Evolutionary conservation across 2,113 vertebrate genomes (phyloP).

Genomic region (Microcebus jonahi): DNA sequence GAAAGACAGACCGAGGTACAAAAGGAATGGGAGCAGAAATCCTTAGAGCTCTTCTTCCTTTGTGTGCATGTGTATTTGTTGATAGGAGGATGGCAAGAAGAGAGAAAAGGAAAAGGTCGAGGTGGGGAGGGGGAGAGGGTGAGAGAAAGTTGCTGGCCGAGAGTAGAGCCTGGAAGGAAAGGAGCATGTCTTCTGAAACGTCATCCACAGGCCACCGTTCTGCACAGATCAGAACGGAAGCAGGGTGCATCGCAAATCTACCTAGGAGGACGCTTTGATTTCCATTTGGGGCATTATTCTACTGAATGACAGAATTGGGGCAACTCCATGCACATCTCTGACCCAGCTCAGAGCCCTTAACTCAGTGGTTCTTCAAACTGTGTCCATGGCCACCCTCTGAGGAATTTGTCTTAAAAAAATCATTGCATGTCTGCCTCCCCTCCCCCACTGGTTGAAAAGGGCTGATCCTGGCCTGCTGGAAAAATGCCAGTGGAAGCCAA

Average conservation of each 20-base stretch:
- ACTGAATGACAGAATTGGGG: background rate
- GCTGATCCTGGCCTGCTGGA: background rate
- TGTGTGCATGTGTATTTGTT: background rate
- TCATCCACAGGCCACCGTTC: fast-evolving
- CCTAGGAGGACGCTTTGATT: background rate
- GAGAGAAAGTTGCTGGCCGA: background rate
- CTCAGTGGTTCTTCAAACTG: background rate
- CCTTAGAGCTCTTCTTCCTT: background rate
- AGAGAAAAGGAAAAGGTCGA: background rate
- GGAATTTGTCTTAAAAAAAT: background rate
- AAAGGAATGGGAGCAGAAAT: background rate
- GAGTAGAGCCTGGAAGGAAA: background rate
- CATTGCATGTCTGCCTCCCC: background rate
- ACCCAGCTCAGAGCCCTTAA: background rate
- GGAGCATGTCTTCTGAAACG: background rate
- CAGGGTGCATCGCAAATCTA: background rate
- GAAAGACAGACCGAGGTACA: background rate
- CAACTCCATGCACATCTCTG: background rate
- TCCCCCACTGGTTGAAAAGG: background rate
- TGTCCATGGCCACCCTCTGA: background rate
- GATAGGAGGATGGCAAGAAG: too few relatives aligned
- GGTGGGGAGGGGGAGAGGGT: background rate
- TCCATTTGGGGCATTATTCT: background rate
- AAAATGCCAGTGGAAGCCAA: background rate
- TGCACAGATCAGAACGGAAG: background rate